Conservation (phyloP, 2,113 vertebrate genomes). For the Zosterops japonicus region DNA sequence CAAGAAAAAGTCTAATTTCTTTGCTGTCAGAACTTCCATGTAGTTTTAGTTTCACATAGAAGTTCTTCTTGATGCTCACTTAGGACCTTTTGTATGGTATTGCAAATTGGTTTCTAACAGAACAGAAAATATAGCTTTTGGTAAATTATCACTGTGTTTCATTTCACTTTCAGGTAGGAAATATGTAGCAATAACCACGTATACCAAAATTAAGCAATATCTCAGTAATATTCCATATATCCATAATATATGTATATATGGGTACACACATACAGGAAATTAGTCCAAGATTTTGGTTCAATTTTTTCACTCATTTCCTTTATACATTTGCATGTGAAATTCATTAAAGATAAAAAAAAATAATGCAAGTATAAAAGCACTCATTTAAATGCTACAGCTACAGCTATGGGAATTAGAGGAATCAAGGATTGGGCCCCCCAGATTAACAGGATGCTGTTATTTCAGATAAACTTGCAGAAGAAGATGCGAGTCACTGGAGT, state of each 20-base stretch:
- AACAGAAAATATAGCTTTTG: not conserved
- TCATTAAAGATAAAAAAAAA: not conserved
- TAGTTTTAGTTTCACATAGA: not conserved
- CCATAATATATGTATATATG: not conserved
- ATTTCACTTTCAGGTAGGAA: not conserved
- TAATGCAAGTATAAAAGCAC: not conserved
- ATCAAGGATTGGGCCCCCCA: not conserved
- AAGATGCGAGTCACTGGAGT: slow-evolving; percentile 97
- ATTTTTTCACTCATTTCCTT: not conserved
- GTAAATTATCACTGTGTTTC: not conserved
- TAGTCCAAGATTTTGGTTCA: not conserved
- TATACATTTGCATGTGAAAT: not conserved
- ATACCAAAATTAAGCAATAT: not conserved
- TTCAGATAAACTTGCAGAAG: slow-evolving; percentile 96
- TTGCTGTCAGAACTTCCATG: not conserved
- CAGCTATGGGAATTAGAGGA: not conserved
- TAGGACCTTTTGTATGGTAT: not conserved
- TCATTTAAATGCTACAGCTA: not conserved
- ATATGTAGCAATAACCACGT: not conserved
- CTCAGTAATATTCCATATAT: not conserved
- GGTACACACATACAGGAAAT: not conserved
- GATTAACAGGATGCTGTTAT: not conserved
- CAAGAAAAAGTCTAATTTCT: not conserved
- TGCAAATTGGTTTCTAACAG: not conserved
- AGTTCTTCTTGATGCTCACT: not conserved